Evolutionary conservation across 2,113 vertebrate species (phyloP).

Genomic region (Embiotoca jacksoni): DNA sequence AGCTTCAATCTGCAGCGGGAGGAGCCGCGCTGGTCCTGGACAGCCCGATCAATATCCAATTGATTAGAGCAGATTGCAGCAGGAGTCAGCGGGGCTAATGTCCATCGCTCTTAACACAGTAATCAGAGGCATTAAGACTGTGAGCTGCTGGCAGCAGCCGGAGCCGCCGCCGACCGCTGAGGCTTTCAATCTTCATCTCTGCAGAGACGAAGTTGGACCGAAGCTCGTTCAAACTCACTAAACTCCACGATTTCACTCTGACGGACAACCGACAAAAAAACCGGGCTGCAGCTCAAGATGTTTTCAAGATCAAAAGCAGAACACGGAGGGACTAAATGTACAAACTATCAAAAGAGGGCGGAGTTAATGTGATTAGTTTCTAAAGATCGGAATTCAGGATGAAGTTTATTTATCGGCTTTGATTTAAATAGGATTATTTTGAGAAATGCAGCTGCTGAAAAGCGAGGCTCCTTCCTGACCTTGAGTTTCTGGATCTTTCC

Average conservation of each 20-base stretch:
- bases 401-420: too few relatives aligned
- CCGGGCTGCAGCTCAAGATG: too few relatives aligned
- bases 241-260: background rate
- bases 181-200: slow-evolving; percentile 39
- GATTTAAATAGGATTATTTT: too few relatives aligned
- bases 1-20: slow-evolving; percentile 9
- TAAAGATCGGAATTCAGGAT: too few relatives aligned
- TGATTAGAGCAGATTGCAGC: slow-evolving; percentile 62
- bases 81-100: slow-evolving; percentile 28
- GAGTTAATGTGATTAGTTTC: too few relatives aligned
- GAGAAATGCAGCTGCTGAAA: too few relatives aligned
- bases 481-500: slow-evolving; percentile 99
- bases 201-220: slow-evolving; percentile 8
- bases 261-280: background rate
- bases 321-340: too few relatives aligned
- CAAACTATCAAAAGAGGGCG: too few relatives aligned
- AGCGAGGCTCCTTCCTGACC: slow-evolving; percentile 74
- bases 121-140: slow-evolving; percentile 51
- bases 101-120: slow-evolving; percentile 48
- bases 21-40: slow-evolving; percentile 15
- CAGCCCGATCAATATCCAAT: slow-evolving; percentile 50
- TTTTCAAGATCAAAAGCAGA: too few relatives aligned
- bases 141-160: slow-evolving; percentile 19
- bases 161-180: slow-evolving; percentile 29
- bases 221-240: slow-evolving; percentile 2